Evolutionary conservation across 2,113 vertebrate genomes (phyloP).

Genomic region (Phodopus roborovskii): DNA sequence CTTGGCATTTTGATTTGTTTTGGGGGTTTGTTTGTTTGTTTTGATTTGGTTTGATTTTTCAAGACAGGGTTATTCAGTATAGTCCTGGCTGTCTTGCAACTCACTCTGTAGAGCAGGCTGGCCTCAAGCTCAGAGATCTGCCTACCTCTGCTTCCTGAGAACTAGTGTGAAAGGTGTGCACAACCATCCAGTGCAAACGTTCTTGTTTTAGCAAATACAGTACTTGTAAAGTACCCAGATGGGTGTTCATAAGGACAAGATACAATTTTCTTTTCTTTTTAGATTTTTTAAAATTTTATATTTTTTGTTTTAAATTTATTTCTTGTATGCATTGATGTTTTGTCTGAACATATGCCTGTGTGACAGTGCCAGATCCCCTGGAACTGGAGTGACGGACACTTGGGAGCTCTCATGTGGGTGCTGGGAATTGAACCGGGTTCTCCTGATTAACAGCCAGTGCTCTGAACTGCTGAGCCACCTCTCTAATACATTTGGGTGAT

Average conservation of each 20-base stretch:
- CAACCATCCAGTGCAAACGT: not conserved
- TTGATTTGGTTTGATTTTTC: not conserved
- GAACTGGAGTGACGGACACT: not conserved
- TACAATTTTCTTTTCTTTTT: not conserved
- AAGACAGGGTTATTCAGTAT: not conserved
- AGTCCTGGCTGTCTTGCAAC: no score
- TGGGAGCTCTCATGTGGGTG: not conserved
- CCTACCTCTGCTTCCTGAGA: not conserved
- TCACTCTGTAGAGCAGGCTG: not conserved
- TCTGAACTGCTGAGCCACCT: not conserved
- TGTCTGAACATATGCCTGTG: not conserved
- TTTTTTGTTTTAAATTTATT: not conserved
- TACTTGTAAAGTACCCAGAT: slow-evolving; percentile 7
- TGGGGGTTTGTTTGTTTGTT: not conserved
- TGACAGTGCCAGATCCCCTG: not conserved
- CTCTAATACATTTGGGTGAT: not conserved
- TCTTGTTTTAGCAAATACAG: not conserved
- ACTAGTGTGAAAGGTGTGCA: not conserved
- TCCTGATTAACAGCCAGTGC: not conserved
- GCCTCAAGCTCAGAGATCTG: not conserved
- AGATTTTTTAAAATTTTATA: not conserved
- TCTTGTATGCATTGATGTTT: not conserved
- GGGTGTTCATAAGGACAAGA: not conserved
- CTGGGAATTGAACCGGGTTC: not conserved
- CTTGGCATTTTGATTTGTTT: not conserved